phyloP scores from a whole-genome alignment of 2,888 invertebrate genomes.

The Epinotia nisella region DNA sequence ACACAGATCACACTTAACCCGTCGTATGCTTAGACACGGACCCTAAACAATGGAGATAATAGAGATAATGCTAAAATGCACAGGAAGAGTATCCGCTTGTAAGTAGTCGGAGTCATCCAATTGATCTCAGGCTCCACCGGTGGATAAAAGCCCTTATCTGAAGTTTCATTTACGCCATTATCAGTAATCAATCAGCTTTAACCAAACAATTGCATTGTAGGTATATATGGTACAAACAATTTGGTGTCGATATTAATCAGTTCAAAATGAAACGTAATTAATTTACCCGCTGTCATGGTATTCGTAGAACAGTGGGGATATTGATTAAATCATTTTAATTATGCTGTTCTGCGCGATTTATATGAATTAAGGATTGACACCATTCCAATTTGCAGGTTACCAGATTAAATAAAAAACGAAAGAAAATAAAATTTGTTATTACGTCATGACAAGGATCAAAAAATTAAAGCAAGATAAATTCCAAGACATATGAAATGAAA shows the following conservation, averaged over 20 bases:
- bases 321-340: slow-evolving; percentile 1
- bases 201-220: slow-evolving; percentile 20
- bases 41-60: too few relatives aligned
- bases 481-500: too few relatives aligned
- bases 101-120: too few relatives aligned
- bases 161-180: slow-evolving; percentile 8
- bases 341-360: not conserved
- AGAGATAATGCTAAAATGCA: too few relatives aligned
- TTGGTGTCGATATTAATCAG: slow-evolving; percentile 21
- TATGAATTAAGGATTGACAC: not conserved
- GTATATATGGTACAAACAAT: not conserved
- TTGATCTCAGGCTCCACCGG: not conserved
- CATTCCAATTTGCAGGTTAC: not conserved
- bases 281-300: slow-evolving; percentile 7
- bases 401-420: too few relatives aligned
- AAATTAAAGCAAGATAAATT: too few relatives aligned
- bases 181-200: slow-evolving; percentile 18
- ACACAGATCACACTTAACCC: too few relatives aligned
- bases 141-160: not conserved
- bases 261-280: slow-evolving; percentile 12
- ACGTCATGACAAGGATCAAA: not conserved
- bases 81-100: too few relatives aligned
- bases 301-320: not conserved
- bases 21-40: too few relatives aligned
- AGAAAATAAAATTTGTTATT: not conserved